Percentiles rank a stretch among this genome's conserved stretches.
phyloP scores from a whole-genome alignment of 2,888 invertebrate species.

The Limnephilus auricula region DNA sequence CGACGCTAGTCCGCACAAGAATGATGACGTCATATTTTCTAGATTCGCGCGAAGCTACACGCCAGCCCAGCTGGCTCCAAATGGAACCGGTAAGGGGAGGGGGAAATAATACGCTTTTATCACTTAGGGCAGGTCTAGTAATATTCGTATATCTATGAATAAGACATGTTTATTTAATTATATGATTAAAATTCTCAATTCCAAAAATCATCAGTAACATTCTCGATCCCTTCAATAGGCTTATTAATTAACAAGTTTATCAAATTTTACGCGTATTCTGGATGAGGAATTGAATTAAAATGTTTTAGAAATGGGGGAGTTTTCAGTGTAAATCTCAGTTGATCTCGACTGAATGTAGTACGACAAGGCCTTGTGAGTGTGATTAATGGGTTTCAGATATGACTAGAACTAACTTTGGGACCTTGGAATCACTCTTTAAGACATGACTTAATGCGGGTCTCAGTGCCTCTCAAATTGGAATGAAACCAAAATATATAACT shows the following conservation, averaged over 20 bases:
- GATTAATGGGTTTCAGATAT: conserved; percentile 4
- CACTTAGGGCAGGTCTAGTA: too few species aligned
- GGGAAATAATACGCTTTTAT: too few species aligned
- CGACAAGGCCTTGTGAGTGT: conserved; percentile 7
- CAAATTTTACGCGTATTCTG: neutral
- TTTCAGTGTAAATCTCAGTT: neutral
- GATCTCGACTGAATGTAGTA: conserved; percentile 20
- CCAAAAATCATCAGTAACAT: neutral
- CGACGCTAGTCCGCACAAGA: too few species aligned
- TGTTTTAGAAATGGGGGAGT: neutral
- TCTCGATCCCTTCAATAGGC: neutral
- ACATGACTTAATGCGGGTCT: conserved; percentile 8
- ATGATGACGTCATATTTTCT: too few species aligned
- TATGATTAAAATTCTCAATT: neutral
- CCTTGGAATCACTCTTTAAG: conserved; percentile 11
- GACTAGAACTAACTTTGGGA: neutral
- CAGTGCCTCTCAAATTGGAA: neutral
- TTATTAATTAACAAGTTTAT: neutral
- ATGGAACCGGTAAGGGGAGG: too few species aligned
- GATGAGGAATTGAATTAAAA: neutral
- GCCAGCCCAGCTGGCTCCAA: too few species aligned
- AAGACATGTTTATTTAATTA: neutral
- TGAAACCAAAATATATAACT: too few species aligned
- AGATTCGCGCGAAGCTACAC: too few species aligned
- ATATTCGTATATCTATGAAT: too few species aligned